A percentile compares a stretch with the other conserved stretches of the same genome.
Evolutionary conservation across 2,113 vertebrate genomes (phyloP).

Genomic region (Scartelaos histophorus): DNA sequence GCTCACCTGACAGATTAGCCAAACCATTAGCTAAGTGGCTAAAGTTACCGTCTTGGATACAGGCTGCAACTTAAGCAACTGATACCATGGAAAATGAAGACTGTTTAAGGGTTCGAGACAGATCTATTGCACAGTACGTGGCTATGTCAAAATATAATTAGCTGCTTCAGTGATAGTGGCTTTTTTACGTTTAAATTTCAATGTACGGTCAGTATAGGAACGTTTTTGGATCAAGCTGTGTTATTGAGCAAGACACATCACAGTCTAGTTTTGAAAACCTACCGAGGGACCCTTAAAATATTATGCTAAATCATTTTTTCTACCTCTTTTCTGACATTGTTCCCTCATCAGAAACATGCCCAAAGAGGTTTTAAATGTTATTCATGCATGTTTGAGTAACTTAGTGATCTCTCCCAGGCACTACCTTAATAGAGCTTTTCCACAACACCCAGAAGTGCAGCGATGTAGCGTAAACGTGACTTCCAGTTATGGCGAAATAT

Average conservation of each 20-base stretch:
- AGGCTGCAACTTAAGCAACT: not conserved
- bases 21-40: slow-evolving; percentile 5
- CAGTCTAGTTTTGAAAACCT: too few relatives aligned
- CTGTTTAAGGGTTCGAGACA: not conserved
- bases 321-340: too few relatives aligned
- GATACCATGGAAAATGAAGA: not conserved
- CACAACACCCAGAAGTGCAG: too few relatives aligned
- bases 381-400: too few relatives aligned
- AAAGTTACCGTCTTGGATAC: slow-evolving; percentile 2
- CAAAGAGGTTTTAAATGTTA: too few relatives aligned
- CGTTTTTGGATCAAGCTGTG: not conserved
- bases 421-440: too few relatives aligned
- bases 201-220: not conserved
- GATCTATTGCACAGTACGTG: not conserved
- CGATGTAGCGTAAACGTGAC: too few relatives aligned
- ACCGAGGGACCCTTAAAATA: too few relatives aligned
- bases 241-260: not conserved
- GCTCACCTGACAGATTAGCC: not conserved
- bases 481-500: too few relatives aligned
- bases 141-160: not conserved
- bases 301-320: too few relatives aligned
- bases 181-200: not conserved
- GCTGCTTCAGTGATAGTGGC: not conserved
- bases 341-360: too few relatives aligned
- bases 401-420: too few relatives aligned